A percentile compares a stretch with the other conserved stretches of the same genome.
Evolutionary conservation across 2,113 vertebrate genomes (phyloP).

Genomic region (Bungarus multicinctus): DNA sequence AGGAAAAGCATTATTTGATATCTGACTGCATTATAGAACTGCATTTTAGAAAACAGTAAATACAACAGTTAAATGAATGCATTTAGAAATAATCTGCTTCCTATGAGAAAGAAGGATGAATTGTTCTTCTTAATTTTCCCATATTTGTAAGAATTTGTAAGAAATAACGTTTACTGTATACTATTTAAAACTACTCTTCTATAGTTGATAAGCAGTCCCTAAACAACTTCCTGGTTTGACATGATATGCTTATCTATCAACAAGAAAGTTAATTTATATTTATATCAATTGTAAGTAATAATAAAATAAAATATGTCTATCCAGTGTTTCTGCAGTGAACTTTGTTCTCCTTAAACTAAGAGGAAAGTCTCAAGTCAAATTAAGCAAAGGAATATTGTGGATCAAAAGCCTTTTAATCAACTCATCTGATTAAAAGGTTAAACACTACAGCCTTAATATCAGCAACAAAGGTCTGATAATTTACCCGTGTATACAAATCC

Average conservation of each 20-base stretch:
- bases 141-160: not conserved
- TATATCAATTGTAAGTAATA: not conserved
- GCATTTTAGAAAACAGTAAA: not conserved
- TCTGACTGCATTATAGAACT: not conserved
- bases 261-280: not conserved
- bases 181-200: not conserved
- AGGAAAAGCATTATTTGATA: not conserved
- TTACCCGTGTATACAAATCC: not conserved
- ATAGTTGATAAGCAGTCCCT: not conserved
- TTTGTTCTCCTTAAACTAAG: not conserved
- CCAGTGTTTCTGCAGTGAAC: not conserved
- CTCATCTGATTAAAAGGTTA: not conserved
- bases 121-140: not conserved
- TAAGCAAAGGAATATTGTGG: not conserved
- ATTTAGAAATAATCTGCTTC: not conserved
- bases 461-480: not conserved
- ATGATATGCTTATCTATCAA: not conserved
- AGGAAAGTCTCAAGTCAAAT: not conserved
- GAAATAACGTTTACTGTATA: not conserved
- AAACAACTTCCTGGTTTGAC: not conserved
- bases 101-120: not conserved
- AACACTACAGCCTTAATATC: not conserved
- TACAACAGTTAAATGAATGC: not conserved
- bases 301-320: not conserved
- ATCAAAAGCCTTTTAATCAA: constrained; percentile 1